A percentile compares a stretch with the other conserved stretches of the same genome.
Evolutionary conservation across 2,797 vertebrate species (phyloP).

Genomic region (Danio jaintianensis): DNA sequence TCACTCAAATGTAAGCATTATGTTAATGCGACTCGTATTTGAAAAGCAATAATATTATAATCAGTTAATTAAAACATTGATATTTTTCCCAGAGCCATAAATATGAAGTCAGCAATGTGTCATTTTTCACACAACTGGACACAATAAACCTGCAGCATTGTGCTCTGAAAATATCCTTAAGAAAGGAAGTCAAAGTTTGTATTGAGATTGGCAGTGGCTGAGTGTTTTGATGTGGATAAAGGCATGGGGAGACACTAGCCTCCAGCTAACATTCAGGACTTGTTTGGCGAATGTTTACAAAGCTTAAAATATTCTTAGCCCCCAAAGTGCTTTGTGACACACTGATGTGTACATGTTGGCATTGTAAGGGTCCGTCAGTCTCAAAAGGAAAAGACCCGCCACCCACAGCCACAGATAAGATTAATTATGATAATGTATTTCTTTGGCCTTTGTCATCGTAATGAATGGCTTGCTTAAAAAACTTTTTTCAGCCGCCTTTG

Average conservation of each 20-base stretch:
- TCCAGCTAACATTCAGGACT: conserved; percentile 61
- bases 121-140: conserved; percentile 1
- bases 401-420: conserved; percentile 92
- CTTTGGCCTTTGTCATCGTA: conserved; percentile 91
- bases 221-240: conserved; percentile 54
- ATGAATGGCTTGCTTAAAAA: conserved; percentile 93
- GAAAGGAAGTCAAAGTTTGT: conserved; percentile 48
- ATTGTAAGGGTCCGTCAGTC: conserved; percentile 79
- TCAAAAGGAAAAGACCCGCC: conserved; percentile 80
- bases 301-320: conserved; percentile 75
- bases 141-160: conserved; percentile 35
- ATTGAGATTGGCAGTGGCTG: conserved; percentile 47
- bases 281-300: conserved; percentile 75
- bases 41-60: background rate
- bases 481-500: conserved; percentile 88
- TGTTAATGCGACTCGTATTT: too few relatives aligned
- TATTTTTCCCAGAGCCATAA: background rate
- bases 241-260: conserved; percentile 45
- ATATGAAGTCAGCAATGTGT: background rate
- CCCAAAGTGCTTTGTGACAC: conserved; percentile 71
- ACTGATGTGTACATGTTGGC: conserved; percentile 77
- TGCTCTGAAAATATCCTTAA: background rate
- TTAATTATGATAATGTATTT: conserved; percentile 99
- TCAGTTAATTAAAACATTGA: background rate
- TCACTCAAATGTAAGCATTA: too few relatives aligned